A percentile compares a stretch with the other conserved stretches of the same genome.
Conservation (phyloP, 2,888 invertebrate species). For the Spodoptera littoralis region DNA sequence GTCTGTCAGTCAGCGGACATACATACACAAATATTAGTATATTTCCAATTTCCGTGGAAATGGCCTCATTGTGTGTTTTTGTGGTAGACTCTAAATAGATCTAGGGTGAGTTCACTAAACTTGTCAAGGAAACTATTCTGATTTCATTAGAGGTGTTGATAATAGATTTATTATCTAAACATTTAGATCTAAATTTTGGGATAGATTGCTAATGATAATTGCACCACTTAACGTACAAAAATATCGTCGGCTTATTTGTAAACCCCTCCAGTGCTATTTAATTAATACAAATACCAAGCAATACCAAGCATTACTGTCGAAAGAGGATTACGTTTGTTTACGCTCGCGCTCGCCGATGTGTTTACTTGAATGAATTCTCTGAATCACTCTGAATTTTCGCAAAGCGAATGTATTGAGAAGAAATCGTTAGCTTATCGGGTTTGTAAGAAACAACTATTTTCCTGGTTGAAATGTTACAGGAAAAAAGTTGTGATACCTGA, state of each 20-base stretch:
- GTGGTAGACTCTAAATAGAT: constrained; percentile 17
- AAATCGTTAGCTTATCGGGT: constrained; percentile 13
- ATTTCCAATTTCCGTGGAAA: constrained; percentile 19
- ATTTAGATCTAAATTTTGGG: constrained; percentile 3
- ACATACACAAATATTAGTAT: constrained; percentile 18
- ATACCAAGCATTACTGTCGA: constrained; percentile 12
- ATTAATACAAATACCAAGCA: constrained; percentile 14
- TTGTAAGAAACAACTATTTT: constrained; percentile 25
- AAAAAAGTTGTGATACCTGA: constrained; percentile 3
- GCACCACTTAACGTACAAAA: not conserved
- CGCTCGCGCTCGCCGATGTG: constrained; percentile 21
- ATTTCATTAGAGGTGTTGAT: constrained; percentile 14
- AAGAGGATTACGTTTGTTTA: constrained; percentile 8
- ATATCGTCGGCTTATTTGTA: constrained; percentile 2
- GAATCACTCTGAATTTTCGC: constrained; percentile 34
- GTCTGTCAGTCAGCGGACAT: constrained; percentile 5
- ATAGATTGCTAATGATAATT: not conserved
- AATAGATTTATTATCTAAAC: constrained; percentile 14
- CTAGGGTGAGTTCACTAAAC: constrained; percentile 29
- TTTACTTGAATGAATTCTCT: constrained; percentile 34
- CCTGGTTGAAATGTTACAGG: constrained; percentile 27
- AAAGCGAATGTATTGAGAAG: constrained; percentile 22
- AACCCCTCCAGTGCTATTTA: constrained; percentile 1
- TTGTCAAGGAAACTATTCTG: constrained; percentile 13
- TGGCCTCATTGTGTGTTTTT: constrained; percentile 12